Evolutionary conservation across 2,113 vertebrate species (phyloP).

Genomic region (Dendropsophus ebraccatus): DNA sequence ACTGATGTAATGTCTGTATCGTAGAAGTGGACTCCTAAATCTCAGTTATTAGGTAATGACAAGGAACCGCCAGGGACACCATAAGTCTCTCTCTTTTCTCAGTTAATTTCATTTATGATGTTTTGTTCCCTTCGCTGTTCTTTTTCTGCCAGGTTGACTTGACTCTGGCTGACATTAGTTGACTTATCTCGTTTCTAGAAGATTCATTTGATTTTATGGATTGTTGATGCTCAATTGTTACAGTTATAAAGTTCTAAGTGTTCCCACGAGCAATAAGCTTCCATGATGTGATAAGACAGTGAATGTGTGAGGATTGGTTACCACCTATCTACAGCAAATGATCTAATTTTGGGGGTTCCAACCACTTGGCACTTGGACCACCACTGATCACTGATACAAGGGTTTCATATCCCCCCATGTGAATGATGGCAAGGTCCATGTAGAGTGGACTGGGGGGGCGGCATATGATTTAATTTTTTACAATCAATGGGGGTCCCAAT

Average conservation of each 20-base stretch:
- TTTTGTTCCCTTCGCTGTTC: slow-evolving; percentile 17
- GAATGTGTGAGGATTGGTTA: no score
- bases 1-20: slow-evolving; percentile 56
- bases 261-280: background rate
- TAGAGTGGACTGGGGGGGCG: no score
- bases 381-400: no score
- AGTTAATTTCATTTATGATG: slow-evolving; percentile 34
- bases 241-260: background rate
- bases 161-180: background rate
- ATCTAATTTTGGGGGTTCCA: no score
- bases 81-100: slow-evolving; percentile 1
- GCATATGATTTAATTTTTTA: no score
- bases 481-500: no score
- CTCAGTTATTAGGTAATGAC: slow-evolving; percentile 59
- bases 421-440: no score
- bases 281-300: background rate
- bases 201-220: background rate
- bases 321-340: no score
- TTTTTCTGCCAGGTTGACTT: background rate
- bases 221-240: background rate
- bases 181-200: background rate
- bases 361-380: no score
- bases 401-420: no score
- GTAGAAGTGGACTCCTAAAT: slow-evolving; percentile 51
- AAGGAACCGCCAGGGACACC: slow-evolving; percentile 32